phyloP scores from a whole-genome alignment of 2,113 vertebrate species.

The Colossoma macropomum region DNA sequence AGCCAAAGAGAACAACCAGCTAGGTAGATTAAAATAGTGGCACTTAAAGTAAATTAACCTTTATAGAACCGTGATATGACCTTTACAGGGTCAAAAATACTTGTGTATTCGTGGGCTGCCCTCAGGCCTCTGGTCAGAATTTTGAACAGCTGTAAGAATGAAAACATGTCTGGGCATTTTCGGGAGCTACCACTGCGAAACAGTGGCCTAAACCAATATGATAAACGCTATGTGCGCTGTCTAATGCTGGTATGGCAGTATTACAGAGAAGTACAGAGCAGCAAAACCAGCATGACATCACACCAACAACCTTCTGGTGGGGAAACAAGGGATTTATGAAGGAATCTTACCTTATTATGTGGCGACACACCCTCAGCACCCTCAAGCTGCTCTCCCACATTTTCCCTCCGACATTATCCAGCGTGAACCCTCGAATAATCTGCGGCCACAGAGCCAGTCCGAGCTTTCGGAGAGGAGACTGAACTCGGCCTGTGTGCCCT shows the following conservation, averaged over 20 bases:
- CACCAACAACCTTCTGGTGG: no score
- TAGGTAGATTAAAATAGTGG: neutral
- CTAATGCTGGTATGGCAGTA: neutral
- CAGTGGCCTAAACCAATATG: neutral
- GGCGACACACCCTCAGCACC: neutral
- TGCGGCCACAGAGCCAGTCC: neutral
- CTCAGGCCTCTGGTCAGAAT: neutral
- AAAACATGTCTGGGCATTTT: neutral
- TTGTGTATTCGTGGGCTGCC: no score
- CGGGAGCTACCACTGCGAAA: neutral
- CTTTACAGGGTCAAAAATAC: no score
- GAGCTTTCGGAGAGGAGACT: neutral
- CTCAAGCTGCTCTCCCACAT: neutral
- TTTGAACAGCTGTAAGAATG: neutral
- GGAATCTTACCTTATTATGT: neutral
- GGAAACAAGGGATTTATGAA: neutral
- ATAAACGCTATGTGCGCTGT: neutral
- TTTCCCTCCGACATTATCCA: neutral
- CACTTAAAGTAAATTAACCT: neutral
- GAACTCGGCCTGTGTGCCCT: neutral
- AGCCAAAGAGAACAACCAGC: no score
- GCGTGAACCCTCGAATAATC: neutral
- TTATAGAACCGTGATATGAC: no score
- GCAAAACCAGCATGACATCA: no score
- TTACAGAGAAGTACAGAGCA: neutral